A percentile compares a stretch with the other conserved stretches of the same genome.
These are phyloP conservation scores for Drosophila tristis DNA, from an alignment of 1,140 invertebrate genomes.

Conservation along the genomic window DNA sequence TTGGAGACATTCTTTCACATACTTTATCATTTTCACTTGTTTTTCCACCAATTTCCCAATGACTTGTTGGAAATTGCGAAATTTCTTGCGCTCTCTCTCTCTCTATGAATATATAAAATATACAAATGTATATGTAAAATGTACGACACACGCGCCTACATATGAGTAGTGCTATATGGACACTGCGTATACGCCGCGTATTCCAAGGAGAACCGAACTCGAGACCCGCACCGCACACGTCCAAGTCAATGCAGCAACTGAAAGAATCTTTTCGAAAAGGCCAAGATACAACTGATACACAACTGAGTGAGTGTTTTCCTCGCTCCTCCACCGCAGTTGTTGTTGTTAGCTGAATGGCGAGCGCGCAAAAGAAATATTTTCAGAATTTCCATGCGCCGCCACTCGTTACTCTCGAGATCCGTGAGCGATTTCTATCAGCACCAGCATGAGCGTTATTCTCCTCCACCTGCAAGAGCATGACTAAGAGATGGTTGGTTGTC, in stretches of 20 bases:
- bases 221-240: slow-evolving; percentile 65
- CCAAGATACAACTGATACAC: slow-evolving; percentile 42
- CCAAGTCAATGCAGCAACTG: slow-evolving; percentile 79
- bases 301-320: slow-evolving; percentile 33
- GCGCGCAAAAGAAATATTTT: slow-evolving; percentile 54
- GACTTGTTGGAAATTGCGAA: slow-evolving; percentile 58
- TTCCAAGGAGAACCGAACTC: slow-evolving; percentile 34
- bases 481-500: slow-evolving; percentile 44
- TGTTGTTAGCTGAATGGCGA: slow-evolving; percentile 54
- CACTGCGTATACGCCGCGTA: slow-evolving; percentile 76
- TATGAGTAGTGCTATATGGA: slow-evolving; percentile 23
- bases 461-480: slow-evolving; percentile 29
- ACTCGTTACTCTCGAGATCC: not conserved
- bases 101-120: slow-evolving; percentile 30
- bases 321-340: not conserved
- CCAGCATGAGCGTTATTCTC: slow-evolving; percentile 17
- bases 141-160: slow-evolving; percentile 50
- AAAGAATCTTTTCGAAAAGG: slow-evolving; percentile 70
- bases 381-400: slow-evolving; percentile 64
- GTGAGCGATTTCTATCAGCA: slow-evolving; percentile 57
- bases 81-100: slow-evolving; percentile 59
- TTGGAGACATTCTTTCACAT: slow-evolving; percentile 60
- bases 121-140: slow-evolving; percentile 34
- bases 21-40: slow-evolving; percentile 67
- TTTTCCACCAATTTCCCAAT: slow-evolving; percentile 19